These are phyloP conservation scores for Lipotes vexillifer DNA, from an alignment of 2,113 vertebrate genomes.

Conservation along the genomic window DNA sequence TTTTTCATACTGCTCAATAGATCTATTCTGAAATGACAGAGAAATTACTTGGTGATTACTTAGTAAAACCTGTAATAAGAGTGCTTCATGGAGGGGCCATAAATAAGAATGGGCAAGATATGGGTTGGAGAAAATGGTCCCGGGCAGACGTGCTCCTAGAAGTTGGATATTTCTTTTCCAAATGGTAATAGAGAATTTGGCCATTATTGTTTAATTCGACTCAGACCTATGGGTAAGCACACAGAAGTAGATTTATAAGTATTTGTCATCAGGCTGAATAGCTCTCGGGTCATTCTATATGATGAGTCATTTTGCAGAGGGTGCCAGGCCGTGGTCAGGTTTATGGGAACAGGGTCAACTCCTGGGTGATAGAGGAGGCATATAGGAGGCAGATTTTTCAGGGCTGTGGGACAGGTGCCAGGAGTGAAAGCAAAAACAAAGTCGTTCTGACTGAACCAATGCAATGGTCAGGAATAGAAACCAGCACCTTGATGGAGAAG, in stretches of 20 bases:
- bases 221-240: neutral
- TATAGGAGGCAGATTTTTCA: neutral
- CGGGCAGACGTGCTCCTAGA: neutral
- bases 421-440: neutral
- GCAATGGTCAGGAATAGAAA: neutral
- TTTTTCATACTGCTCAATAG: neutral
- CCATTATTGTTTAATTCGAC: neutral
- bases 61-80: neutral
- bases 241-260: neutral
- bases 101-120: neutral
- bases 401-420: too few relatives aligned
- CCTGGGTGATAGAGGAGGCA: neutral
- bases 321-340: neutral
- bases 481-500: neutral
- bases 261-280: neutral
- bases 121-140: neutral
- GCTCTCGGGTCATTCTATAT: neutral
- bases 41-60: neutral
- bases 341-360: neutral
- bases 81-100: neutral
- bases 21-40: neutral
- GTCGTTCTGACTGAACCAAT: neutral
- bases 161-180: neutral
- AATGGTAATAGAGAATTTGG: neutral
- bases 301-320: neutral